These are phyloP conservation scores for Perdita meconis DNA, from an alignment of 2,888 invertebrate genomes.

Conservation along the genomic window DNA sequence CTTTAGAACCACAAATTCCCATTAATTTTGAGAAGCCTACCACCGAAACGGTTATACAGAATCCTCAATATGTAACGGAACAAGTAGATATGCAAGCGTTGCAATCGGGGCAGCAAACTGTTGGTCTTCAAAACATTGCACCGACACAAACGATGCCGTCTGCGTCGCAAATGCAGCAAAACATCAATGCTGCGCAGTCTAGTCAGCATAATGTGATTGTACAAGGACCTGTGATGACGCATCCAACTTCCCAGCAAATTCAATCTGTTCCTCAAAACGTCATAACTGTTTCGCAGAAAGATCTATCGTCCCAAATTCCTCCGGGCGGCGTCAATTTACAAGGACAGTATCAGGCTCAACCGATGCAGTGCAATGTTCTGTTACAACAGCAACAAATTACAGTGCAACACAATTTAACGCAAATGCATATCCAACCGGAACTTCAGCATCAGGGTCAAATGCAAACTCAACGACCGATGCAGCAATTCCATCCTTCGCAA, in stretches of 20 bases:
- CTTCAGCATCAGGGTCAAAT: slow-evolving; percentile 68
- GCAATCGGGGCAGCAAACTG: slow-evolving; percentile 51
- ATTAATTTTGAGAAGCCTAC: slow-evolving; percentile 37
- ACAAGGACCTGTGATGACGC: slow-evolving; percentile 53
- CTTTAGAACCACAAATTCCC: slow-evolving; percentile 47
- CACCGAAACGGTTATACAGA: slow-evolving; percentile 39
- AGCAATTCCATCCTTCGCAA: slow-evolving; percentile 71
- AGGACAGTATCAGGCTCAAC: slow-evolving; percentile 68
- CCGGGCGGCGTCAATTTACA: slow-evolving; percentile 54
- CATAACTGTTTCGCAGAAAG: slow-evolving; percentile 59
- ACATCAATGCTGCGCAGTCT: slow-evolving; percentile 58
- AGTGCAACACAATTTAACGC: slow-evolving; percentile 64
- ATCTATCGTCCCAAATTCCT: slow-evolving; percentile 60
- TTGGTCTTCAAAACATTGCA: slow-evolving; percentile 57
- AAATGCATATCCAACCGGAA: slow-evolving; percentile 61
- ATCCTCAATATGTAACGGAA: slow-evolving; percentile 45
- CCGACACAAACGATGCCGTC: slow-evolving; percentile 62
- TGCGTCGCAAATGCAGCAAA: slow-evolving; percentile 48
- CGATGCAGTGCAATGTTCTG: slow-evolving; percentile 61
- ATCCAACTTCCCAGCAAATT: slow-evolving; percentile 63
- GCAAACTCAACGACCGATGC: slow-evolving; percentile 69
- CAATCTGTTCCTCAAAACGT: slow-evolving; percentile 51
- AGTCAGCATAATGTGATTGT: slow-evolving; percentile 68
- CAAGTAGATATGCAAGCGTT: slow-evolving; percentile 59
- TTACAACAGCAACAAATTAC: slow-evolving; percentile 62